A percentile compares a stretch with the other conserved stretches of the same genome.
Conservation (phyloP, 2,113 vertebrate species). For the Riparia riparia region DNA sequence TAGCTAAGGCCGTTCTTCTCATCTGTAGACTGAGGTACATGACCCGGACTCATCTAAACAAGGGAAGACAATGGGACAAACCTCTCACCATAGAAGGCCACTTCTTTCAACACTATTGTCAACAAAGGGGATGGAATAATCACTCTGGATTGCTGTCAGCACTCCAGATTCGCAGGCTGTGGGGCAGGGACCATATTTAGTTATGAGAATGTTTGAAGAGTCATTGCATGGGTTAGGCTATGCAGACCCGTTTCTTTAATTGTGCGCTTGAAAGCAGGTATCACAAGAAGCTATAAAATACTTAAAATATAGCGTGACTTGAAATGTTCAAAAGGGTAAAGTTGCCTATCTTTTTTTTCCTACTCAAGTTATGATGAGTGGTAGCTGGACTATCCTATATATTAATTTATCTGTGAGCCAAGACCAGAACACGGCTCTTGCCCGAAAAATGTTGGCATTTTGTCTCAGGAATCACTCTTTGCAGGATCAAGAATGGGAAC, state of each 20-base stretch:
- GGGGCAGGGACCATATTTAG: not conserved
- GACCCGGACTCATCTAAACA: not conserved
- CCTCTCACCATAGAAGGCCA: not conserved
- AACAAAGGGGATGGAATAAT: constrained; percentile 17
- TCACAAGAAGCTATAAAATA: not conserved
- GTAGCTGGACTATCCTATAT: not conserved
- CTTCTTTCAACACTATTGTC: not conserved
- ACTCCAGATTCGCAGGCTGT: not conserved
- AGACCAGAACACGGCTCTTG: not conserved
- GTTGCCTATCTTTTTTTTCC: not conserved
- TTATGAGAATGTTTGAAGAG: not conserved
- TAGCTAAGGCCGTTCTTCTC: not conserved
- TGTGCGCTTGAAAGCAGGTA: not conserved
- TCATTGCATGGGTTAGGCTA: not conserved
- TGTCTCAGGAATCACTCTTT: not conserved
- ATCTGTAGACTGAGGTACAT: not conserved
- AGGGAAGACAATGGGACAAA: not conserved
- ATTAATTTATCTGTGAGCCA: not conserved
- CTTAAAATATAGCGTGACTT: not conserved
- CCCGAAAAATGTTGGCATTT: not conserved
- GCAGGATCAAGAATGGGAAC: not conserved
- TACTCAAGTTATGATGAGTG: not conserved
- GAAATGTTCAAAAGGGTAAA: not conserved
- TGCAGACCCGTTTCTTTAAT: not conserved
- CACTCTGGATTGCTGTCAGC: constrained; percentile 35